Percentiles rank a stretch among this genome's conserved stretches.
These are phyloP conservation scores for Drosophila nigricruria DNA, from an alignment of 2,888 invertebrate genomes.

Conservation along the genomic window DNA sequence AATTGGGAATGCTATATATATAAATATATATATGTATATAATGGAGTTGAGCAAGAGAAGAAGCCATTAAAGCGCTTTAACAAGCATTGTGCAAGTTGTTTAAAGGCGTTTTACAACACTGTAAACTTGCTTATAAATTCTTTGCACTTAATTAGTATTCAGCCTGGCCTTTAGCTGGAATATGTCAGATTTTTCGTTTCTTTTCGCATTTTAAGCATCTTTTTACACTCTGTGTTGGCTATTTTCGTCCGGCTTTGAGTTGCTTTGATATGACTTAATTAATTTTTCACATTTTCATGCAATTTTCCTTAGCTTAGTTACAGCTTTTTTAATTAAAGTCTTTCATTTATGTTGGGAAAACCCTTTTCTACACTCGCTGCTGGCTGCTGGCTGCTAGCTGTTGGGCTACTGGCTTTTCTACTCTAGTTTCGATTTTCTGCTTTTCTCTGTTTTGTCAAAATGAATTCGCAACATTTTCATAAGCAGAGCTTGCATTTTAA, in stretches of 20 bases:
- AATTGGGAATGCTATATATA: constrained; percentile 36
- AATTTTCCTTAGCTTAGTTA: constrained; percentile 7
- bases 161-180: background rate
- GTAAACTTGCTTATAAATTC: background rate
- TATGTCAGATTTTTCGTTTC: background rate
- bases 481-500: constrained; percentile 51
- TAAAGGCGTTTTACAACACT: constrained; percentile 7
- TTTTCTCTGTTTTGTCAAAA: constrained; percentile 24
- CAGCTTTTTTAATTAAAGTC: constrained; percentile 21
- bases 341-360: constrained; percentile 1
- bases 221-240: background rate
- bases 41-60: constrained; percentile 6
- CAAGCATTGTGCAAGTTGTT: constrained; percentile 1
- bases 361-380: constrained; percentile 2
- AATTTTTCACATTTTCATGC: constrained; percentile 12
- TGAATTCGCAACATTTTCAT: constrained; percentile 38
- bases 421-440: constrained; percentile 21
- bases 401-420: constrained; percentile 3
- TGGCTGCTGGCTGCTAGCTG: constrained; percentile 5
- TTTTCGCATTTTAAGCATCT: constrained; percentile 7
- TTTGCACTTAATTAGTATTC: constrained; percentile 4
- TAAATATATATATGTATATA: background rate
- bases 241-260: background rate
- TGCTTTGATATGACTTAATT: constrained; percentile 12
- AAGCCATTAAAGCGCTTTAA: constrained; percentile 10